Conservation (phyloP, 2,113 vertebrate genomes). For the Elgaria multicarinata region DNA sequence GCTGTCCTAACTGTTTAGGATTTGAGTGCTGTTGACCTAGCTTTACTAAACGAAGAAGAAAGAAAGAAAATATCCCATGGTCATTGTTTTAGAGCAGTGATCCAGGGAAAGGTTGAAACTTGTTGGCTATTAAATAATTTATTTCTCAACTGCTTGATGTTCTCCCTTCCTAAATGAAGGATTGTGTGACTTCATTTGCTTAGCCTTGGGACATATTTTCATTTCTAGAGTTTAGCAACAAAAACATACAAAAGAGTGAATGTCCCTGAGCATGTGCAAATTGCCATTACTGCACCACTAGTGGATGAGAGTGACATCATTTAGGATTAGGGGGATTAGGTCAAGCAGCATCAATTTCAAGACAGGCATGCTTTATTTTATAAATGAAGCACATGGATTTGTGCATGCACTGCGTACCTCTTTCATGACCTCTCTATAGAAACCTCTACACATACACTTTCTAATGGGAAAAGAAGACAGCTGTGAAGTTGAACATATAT, state of each 20-base stretch:
- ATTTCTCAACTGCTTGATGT: not conserved
- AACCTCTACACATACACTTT: not conserved
- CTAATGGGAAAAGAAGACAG: not conserved
- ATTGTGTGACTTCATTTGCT: not conserved
- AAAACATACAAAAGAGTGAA: not conserved
- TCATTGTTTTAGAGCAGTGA: constrained; percentile 60
- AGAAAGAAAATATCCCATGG: constrained; percentile 7
- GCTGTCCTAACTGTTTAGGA: not conserved
- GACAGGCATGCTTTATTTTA: not conserved
- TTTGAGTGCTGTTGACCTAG: constrained; percentile 23
- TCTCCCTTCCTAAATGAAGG: not conserved
- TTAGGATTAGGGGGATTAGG: not conserved
- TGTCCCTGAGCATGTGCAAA: not conserved
- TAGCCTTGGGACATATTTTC: not conserved
- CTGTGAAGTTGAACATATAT: not conserved
- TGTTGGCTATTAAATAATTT: constrained; percentile 23
- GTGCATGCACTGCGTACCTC: not conserved
- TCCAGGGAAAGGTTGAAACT: constrained; percentile 33
- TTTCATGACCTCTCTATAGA: not conserved
- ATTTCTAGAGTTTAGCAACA: not conserved
- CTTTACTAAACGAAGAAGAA: not conserved
- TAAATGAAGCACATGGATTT: not conserved
- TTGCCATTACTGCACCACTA: not conserved
- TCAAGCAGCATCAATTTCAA: not conserved
- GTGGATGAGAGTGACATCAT: not conserved